Evolutionary conservation across 2,113 vertebrate species (phyloP).

Genomic region (Oreochromis spilurus): DNA sequence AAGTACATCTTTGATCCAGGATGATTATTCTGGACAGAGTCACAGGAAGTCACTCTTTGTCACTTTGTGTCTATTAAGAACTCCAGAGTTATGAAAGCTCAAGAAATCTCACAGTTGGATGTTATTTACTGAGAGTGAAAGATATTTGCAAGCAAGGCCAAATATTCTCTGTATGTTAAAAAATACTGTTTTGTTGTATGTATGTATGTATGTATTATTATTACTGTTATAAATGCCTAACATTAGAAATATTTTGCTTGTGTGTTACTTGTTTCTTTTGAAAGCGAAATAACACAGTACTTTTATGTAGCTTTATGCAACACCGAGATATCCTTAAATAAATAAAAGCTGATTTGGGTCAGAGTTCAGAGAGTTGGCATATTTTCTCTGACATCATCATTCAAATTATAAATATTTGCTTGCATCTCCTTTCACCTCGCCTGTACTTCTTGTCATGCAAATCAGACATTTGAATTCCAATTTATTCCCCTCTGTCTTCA

Average conservation of each 20-base stretch:
- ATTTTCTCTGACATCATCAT: neutral
- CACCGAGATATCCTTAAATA: neutral
- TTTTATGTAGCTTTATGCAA: neutral
- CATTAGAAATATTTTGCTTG: neutral
- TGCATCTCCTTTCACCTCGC: accelerated
- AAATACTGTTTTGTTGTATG: neutral
- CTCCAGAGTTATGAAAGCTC: neutral
- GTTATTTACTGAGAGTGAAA: neutral
- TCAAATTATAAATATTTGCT: neutral
- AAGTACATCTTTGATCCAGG: neutral
- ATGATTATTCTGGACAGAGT: neutral
- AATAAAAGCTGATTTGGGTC: neutral
- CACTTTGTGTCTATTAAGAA: neutral
- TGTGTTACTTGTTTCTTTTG: neutral
- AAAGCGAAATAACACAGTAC: neutral
- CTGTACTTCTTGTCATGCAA: neutral
- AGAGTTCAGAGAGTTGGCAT: neutral
- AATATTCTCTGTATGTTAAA: neutral
- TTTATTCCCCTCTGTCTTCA: neutral
- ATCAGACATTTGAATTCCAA: neutral
- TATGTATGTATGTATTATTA: neutral
- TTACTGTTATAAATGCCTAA: accelerated
- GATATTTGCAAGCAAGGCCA: neutral
- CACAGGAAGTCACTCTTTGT: neutral
- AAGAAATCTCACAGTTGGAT: neutral